Percentiles rank a stretch among this genome's conserved stretches.
Evolutionary conservation across 2,797 vertebrate genomes (phyloP).

Genomic region (Poecilia picta): DNA sequence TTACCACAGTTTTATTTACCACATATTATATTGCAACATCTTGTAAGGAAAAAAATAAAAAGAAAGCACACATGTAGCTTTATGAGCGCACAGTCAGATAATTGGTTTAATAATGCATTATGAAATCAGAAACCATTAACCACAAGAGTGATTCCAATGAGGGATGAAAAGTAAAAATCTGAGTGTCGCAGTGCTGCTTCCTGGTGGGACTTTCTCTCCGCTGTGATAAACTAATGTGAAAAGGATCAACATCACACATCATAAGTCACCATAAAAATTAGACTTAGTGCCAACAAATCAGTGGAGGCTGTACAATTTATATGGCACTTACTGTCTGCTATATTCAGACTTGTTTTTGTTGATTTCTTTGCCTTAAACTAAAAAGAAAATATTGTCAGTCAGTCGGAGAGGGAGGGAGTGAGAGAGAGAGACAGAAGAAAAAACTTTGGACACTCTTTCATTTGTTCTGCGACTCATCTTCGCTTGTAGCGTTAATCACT

Average conservation of each 20-base stretch:
- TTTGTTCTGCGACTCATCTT: conserved; percentile 68
- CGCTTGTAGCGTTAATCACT: conserved; percentile 58
- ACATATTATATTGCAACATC: conserved; percentile 64
- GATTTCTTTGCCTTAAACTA: conserved; percentile 60
- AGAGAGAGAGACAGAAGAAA: conserved; percentile 43
- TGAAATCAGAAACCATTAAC: conserved; percentile 45
- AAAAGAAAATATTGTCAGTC: conserved; percentile 38
- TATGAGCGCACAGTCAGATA: conserved; percentile 63
- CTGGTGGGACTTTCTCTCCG: conserved; percentile 45
- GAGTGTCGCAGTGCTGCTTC: conserved; percentile 32
- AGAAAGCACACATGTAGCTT: conserved; percentile 63
- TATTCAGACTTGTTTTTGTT: conserved; percentile 47
- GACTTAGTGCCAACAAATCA: conserved; percentile 44
- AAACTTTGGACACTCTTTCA: conserved; percentile 63
- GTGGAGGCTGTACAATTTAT: conserved; percentile 67
- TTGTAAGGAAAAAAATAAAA: conserved; percentile 29
- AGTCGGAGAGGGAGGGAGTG: neutral
- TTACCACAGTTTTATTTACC: conserved; percentile 73
- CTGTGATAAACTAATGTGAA: conserved; percentile 52
- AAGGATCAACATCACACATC: conserved; percentile 61
- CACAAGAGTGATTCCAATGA: conserved; percentile 50
- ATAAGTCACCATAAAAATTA: conserved; percentile 61
- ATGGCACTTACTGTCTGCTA: conserved; percentile 49
- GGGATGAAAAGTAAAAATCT: conserved; percentile 60
- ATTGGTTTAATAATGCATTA: conserved; percentile 53